Percentiles rank a stretch among this genome's conserved stretches.
These are phyloP conservation scores for Lophotis ruficrista DNA, from an alignment of 2,113 vertebrate genomes.

Conservation along the genomic window DNA sequence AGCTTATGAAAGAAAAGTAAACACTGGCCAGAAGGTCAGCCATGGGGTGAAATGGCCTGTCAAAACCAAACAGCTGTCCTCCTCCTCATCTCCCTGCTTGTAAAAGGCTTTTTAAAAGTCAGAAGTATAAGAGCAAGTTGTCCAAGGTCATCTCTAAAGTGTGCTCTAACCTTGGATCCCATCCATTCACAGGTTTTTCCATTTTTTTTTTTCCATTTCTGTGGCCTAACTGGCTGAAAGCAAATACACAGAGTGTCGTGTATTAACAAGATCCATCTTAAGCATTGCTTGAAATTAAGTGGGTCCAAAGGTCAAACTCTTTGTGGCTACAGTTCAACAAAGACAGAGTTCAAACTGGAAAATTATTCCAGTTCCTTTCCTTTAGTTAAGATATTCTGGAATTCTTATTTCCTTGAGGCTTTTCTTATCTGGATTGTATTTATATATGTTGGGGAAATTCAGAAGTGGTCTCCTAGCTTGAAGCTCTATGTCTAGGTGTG, in stretches of 20 bases:
- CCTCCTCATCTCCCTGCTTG: background rate
- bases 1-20: conserved; percentile 5
- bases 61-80: conserved; percentile 45
- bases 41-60: conserved; percentile 12
- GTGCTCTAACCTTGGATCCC: background rate
- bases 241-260: background rate
- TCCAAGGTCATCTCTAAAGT: conserved; percentile 12
- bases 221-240: background rate
- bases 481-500: background rate
- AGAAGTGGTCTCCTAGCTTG: background rate
- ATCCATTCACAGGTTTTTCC: background rate
- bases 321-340: background rate
- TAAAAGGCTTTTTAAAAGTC: conserved; percentile 17
- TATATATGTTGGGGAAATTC: background rate
- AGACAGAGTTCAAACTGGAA: background rate
- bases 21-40: conserved; percentile 11
- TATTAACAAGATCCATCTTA: background rate
- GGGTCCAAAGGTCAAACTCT: background rate
- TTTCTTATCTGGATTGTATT: background rate
- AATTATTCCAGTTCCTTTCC: background rate
- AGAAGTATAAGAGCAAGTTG: background rate
- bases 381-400: background rate
- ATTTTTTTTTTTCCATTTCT: background rate
- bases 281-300: background rate
- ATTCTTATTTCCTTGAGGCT: background rate